Base-by-base conservation (phyloP, 1,140 invertebrate genomes). In the Dreissena polymorpha region DNA sequence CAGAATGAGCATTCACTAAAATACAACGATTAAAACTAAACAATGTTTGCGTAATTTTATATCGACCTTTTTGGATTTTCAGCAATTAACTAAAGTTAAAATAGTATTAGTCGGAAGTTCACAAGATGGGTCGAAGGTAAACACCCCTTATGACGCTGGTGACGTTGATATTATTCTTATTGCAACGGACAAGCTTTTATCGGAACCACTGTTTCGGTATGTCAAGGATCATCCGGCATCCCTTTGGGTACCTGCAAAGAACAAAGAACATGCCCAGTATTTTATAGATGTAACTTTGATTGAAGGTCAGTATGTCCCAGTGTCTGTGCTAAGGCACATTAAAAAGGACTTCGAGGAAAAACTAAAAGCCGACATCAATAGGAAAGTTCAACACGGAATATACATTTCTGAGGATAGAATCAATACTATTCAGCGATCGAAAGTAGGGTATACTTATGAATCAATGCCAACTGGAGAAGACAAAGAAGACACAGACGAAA, bases 81-180 rank as follows among this genome's bases (percentile, higher is more conserved):
- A 39, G 39, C 3, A 39, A 39, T 39, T 39, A 39, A 39, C 39
- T 39, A 2, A 39, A 39, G 3, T 39, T 39, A 39, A 69, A 69
- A 6, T 72, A 29, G 53, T 72, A 21, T 39, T 39, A 10, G 70
- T 72, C 0, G 70, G 70, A 8, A 72, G 70, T 53, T 72, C 39
- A 14, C 18, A 51, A 14, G 70, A 72, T 72, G 70, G 70, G 12
- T 72, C 70, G 49, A 72, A 72, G 25, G 23, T 72, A 14, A 72
- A 23, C 18, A 12, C 51, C 18, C 70, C 70, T 0, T 51, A 5
- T n/a, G 70, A 72, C 21, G 16, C 23, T 53, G 70, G 70, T n/a
- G 70, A 72, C 21, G 25, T 72, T 10, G 70, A 72, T 53, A 39
- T 72, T 8, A 51, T 72, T 7, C 18, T 72, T 18, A 23, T 72